Percentiles rank a stretch among this genome's conserved stretches.
These are phyloP conservation scores for Nasonia vitripennis DNA, from an alignment of 1,140 invertebrate genomes.

Conservation along the genomic window DNA sequence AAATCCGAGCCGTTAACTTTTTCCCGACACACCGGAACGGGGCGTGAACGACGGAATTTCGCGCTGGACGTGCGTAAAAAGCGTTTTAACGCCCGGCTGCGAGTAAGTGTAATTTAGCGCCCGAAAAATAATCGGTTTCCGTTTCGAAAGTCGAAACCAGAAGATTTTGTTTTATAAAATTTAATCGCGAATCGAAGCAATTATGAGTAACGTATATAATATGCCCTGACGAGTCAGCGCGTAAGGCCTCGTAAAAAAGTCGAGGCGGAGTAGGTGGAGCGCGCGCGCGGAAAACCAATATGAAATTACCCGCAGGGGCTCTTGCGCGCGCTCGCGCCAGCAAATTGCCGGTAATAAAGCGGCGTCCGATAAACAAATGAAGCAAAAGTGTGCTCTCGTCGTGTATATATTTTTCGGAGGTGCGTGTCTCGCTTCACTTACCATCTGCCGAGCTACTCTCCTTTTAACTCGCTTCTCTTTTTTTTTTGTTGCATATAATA, in stretches of 20 bases:
- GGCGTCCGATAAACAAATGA: constrained; percentile 67
- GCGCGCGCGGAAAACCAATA: constrained; percentile 67
- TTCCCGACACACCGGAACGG: constrained; percentile 16
- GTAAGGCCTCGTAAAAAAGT: constrained; percentile 12
- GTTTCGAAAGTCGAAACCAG: not conserved
- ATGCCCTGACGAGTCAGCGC: not conserved
- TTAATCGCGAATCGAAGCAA: constrained; percentile 9
- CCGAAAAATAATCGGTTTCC: constrained; percentile 13
- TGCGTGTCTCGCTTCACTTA: constrained; percentile 21
- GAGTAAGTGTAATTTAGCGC: not conserved
- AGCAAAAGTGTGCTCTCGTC: constrained; percentile 53
- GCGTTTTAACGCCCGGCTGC: not conserved
- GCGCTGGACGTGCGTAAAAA: not conserved
- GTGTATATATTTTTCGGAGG: not conserved
- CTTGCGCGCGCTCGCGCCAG: constrained; percentile 55
- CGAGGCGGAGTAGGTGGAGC: constrained; percentile 7
- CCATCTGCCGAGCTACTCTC: not conserved
- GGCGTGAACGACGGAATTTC: constrained; percentile 33
- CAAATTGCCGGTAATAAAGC: constrained; percentile 69
- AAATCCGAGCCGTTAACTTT: constrained; percentile 14
- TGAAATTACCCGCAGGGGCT: constrained; percentile 64
- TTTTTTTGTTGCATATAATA: not conserved
- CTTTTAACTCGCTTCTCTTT: not conserved
- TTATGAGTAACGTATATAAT: not conserved
- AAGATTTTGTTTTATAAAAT: not conserved